Conservation (phyloP, 2,113 vertebrate genomes). For the Amblyornis subalaris region DNA sequence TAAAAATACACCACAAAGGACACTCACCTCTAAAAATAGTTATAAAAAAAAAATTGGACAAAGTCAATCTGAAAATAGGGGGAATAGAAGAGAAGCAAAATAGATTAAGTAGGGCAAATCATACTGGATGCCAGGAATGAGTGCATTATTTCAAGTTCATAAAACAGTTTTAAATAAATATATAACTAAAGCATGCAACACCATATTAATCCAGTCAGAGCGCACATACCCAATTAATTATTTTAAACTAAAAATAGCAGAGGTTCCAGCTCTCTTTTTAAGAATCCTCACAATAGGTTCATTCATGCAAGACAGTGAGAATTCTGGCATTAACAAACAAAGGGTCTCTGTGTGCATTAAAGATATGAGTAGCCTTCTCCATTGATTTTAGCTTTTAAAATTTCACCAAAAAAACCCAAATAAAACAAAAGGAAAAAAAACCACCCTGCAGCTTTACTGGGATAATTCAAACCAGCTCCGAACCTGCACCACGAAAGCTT, state of each 20-base stretch:
- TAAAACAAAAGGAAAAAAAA: not conserved
- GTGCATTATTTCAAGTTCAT: constrained; percentile 15
- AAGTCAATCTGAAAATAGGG: constrained; percentile 35
- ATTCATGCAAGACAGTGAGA: not conserved
- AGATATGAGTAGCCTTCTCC: not conserved
- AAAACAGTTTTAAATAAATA: constrained; percentile 7
- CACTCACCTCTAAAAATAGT: constrained; percentile 35
- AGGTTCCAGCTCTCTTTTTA: not conserved
- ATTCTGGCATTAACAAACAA: not conserved
- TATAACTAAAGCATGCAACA: not conserved
- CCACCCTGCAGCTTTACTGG: not conserved
- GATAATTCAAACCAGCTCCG: not conserved
- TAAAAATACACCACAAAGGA: constrained; percentile 54
- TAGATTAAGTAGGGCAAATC: constrained; percentile 7
- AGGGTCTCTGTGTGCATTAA: not conserved
- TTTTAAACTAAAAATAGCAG: not conserved
- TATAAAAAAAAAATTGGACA: not conserved
- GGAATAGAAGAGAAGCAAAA: not conserved
- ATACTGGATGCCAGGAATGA: not conserved
- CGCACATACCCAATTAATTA: not conserved
- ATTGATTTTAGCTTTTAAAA: not conserved
- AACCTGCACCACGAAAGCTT: accelerated
- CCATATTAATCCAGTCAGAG: not conserved
- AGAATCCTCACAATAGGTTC: not conserved
- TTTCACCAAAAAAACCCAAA: not conserved